Evolutionary conservation across 2,888 invertebrate species (phyloP), one percentile per base, ranked within the genome.

Genomic region (Ctenicera cuprea): DNA sequence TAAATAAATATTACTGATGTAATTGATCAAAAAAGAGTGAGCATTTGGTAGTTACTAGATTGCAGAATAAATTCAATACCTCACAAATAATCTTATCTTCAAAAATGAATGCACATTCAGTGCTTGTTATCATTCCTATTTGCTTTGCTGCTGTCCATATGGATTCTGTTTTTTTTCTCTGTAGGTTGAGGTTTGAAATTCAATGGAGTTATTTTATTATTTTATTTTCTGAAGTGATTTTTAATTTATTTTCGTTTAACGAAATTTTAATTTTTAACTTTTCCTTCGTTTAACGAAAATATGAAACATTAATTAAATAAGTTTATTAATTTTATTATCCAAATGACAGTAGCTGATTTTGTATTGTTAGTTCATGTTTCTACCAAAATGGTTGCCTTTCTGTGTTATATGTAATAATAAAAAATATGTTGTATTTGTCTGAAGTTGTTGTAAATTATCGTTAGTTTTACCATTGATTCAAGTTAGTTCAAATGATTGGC

Each of bases 401-500:
- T 73, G 67, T 73, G 63, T 73, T 67, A 57, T 62, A 63, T 73
- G 67, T 67, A 68, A 30, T 71, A 62, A 59, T 45, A 71, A 66
- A 26, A 54, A 70, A 57, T 61, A 70, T 69, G 73, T 73, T 73
- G 69, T 73, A 73, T 73, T 73, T 69, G 73, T 73, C 71, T 62
- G 38, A 73, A 69, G 64, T 73, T 73, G 73, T 73, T 73, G 69
- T 69, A 73, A 73, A 52, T 65, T 63, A 57, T 69, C 61, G 64
- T 69, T 73, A 71, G 71, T 73, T 72, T 72, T 73, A 73, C 43
- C 38, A 57, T 37, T 18, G 9, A 37, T 33, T 37, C 37, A 57
- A 57, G 71, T 65, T 71, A 64, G 4, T 54, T 71, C 63, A 38
- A 62, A 38, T 68, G 0, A 33, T 12, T 16, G 0, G 8, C 18